Conservation (phyloP, 2,113 vertebrate species). For the Coptodon rendalli region DNA sequence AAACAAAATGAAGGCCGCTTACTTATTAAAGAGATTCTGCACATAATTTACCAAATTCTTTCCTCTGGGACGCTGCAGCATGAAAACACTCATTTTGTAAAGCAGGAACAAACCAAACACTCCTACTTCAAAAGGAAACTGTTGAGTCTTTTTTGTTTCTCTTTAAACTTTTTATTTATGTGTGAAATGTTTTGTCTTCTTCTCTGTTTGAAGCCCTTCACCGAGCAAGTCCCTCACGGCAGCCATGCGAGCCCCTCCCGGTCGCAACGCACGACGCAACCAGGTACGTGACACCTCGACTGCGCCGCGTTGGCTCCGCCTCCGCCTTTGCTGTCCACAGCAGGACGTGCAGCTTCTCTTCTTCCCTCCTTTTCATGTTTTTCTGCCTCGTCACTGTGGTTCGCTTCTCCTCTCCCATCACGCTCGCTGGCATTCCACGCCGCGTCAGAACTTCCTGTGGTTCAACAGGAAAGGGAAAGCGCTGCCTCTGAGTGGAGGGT, state of each 20-base stretch:
- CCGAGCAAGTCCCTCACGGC: constrained; percentile 55
- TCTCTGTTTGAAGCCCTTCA: constrained; percentile 41
- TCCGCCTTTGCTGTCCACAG: accelerated
- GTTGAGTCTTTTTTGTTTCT: not conserved
- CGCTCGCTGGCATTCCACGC: constrained; percentile 30
- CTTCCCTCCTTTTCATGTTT: not conserved
- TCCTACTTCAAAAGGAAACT: not conserved
- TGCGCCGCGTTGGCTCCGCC: not conserved
- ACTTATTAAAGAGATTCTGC: not conserved
- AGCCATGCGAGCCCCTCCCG: constrained; percentile 78
- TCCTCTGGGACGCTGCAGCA: not conserved
- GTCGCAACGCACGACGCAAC: constrained; percentile 83
- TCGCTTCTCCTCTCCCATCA: constrained; percentile 8
- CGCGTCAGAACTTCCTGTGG: constrained; percentile 31
- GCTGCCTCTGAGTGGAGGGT: not conserved
- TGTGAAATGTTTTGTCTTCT: not conserved
- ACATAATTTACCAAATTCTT: not conserved
- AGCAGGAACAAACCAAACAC: not conserved
- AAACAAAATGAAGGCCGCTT: not conserved
- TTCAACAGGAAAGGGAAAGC: constrained; percentile 48
- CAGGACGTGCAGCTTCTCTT: accelerated
- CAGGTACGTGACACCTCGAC: constrained; percentile 68
- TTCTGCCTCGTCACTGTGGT: not conserved
- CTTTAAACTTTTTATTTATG: not conserved
- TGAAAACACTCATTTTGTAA: not conserved